Base-by-base conservation (phyloP, 2,797 vertebrate genomes). In the Xyrichtys novacula region DNA sequence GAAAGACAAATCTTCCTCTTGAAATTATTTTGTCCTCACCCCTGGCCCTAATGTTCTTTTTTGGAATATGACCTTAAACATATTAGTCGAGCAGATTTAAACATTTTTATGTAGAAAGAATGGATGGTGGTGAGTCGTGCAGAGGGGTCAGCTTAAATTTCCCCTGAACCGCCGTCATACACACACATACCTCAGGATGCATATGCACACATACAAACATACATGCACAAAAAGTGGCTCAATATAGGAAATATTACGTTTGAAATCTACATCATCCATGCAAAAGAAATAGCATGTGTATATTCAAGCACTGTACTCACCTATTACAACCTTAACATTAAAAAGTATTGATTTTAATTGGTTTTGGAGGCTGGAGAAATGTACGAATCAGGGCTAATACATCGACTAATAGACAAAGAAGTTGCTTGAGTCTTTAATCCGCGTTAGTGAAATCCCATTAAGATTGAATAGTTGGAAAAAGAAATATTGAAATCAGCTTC, bases 371-470 rank as follows among this genome's bases (percentile, higher is more conserved):
- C 74, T 52, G 78, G 65, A 81, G 69, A 85, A 84, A 89, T 65
- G 77, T 76, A 73, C 75, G 65, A 84, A 87, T 79, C 58, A 46
- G 43, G 56, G 67, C 65, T 81, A 89, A 76, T 65, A 84, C 74
- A 76, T 74, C 78, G 57, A 75, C 81, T 88, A 85, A 79, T 57
- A 76, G 84, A 86, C 78, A 90, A 78, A 85, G 78, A 89, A 65
- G 88, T 62, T 32, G 83, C 75, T 90, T 64, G 81, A 87, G 89
- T 91, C 89, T 85, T 88, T 86, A 88, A 91, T 93, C 91, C 91
- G 71, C 57, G 77, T 85, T 71, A 85, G 89, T 84, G 65, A 90
- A 92, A 94, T 92, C 90, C 90, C 89, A 85, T 90, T 91, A 87
- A 82, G 89, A 88, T 85, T 92, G 74, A 90, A 83, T 79, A 83